These are phyloP conservation scores for Anthopleura sola DNA, from an alignment of 64 coral and sea anemone genomes.

Conservation along the genomic window DNA sequence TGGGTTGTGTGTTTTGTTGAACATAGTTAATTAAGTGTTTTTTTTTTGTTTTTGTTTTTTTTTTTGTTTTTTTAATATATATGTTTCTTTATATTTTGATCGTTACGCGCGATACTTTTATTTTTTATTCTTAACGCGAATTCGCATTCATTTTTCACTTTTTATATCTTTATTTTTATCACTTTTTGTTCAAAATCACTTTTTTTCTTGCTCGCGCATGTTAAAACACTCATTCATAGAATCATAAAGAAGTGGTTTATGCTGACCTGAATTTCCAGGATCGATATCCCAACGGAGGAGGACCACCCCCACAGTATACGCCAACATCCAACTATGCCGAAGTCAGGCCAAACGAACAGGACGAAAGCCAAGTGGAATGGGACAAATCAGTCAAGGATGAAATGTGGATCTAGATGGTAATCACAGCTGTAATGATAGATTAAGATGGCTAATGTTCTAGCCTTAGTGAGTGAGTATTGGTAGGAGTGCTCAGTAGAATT, in stretches of 20 bases:
- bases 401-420: constrained; percentile 13
- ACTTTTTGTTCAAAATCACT: background rate
- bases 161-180: background rate
- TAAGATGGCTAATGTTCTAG: no score
- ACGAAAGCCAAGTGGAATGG: constrained; percentile 17
- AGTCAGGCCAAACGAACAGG: background rate
- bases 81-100: no score
- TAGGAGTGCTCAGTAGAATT: no score
- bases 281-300: constrained; percentile 19
- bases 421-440: no score
- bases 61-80: no score
- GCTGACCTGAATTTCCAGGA: constrained; percentile 28
- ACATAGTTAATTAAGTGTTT: no score
- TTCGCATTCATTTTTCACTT: no score
- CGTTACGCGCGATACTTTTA: no score
- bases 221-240: background rate
- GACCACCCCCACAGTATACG: constrained; percentile 10
- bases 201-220: constrained; percentile 7
- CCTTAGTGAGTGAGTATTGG: no score
- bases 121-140: no score
- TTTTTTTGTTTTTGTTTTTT: no score
- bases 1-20: no score
- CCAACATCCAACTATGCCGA: background rate
- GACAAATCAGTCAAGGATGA: constrained; percentile 17
- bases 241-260: constrained; percentile 24